phyloP scores from a whole-genome alignment of 1,140 invertebrate genomes.

The Pachyrhynchus sulphureomaculatus region DNA sequence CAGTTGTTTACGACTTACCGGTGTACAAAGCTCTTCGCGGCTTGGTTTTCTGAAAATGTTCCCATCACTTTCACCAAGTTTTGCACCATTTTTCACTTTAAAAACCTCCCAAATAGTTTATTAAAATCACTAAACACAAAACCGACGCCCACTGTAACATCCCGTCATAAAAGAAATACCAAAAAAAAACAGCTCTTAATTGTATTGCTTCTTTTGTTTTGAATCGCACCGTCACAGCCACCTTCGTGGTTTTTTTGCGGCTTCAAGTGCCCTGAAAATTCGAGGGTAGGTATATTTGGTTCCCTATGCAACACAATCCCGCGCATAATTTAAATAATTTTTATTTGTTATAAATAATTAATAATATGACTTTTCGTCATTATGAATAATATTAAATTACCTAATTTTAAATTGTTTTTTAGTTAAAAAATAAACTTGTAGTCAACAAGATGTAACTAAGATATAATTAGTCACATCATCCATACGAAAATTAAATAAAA shows the following conservation, averaged over 20 bases:
- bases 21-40: not conserved
- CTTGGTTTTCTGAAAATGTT: not conserved
- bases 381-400: not conserved
- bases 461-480: conserved; percentile 25
- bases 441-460: conserved; percentile 23
- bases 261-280: not conserved
- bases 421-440: not conserved
- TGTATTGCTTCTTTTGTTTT: not conserved
- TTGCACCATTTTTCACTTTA: too few species aligned
- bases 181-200: too few species aligned
- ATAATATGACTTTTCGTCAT: not conserved
- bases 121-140: too few species aligned
- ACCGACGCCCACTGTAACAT: too few species aligned
- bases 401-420: not conserved
- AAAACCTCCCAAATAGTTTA: too few species aligned
- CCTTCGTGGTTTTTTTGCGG: not conserved
- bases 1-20: conserved; percentile 14
- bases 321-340: not conserved
- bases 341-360: not conserved
- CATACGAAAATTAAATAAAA: not conserved
- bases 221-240: too few species aligned
- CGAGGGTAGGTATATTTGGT: conserved; percentile 1
- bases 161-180: too few species aligned
- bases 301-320: too few species aligned
- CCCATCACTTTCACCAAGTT: not conserved